Percentiles rank a stretch among this genome's conserved stretches.
These are phyloP conservation scores for Erpetoichthys calabaricus DNA, from an alignment of 2,797 vertebrate genomes.

Conservation along the genomic window DNA sequence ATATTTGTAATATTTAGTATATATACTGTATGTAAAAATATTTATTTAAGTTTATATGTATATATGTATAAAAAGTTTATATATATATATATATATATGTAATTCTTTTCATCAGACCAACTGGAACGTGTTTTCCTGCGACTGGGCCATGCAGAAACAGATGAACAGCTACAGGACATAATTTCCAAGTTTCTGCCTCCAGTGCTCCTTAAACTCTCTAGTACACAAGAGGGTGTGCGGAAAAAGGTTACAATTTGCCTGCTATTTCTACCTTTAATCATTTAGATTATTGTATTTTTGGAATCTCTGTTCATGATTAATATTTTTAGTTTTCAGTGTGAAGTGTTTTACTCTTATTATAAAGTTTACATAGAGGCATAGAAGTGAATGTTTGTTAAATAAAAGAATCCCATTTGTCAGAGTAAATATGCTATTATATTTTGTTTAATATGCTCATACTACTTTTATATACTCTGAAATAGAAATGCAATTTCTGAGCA, in stretches of 20 bases:
- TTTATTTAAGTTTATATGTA: no score
- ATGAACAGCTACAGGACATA: constrained; percentile 90
- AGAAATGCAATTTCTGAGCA: no score
- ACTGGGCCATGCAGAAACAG: constrained; percentile 93
- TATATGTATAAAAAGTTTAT: not conserved
- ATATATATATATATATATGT: no score
- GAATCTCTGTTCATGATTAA: not conserved
- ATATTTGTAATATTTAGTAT: no score
- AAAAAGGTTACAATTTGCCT: constrained; percentile 69
- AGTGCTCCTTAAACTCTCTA: constrained; percentile 93
- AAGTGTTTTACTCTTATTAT: not conserved
- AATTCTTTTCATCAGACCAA: constrained; percentile 63
- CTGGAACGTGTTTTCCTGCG: constrained; percentile 94
- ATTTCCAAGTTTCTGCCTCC: constrained; percentile 96
- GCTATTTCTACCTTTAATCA: not conserved
- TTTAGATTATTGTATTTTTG: not conserved
- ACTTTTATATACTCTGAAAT: no score
- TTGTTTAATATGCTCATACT: no score
- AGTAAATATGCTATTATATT: no score
- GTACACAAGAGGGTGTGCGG: constrained; percentile 89
- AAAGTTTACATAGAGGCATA: no score
- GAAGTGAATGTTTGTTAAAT: no score
- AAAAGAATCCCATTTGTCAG: no score
- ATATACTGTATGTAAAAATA: no score
- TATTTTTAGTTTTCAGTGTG: not conserved